Base-by-base conservation (phyloP, 2,797 vertebrate species). In the Pygocentrus nattereri region DNA sequence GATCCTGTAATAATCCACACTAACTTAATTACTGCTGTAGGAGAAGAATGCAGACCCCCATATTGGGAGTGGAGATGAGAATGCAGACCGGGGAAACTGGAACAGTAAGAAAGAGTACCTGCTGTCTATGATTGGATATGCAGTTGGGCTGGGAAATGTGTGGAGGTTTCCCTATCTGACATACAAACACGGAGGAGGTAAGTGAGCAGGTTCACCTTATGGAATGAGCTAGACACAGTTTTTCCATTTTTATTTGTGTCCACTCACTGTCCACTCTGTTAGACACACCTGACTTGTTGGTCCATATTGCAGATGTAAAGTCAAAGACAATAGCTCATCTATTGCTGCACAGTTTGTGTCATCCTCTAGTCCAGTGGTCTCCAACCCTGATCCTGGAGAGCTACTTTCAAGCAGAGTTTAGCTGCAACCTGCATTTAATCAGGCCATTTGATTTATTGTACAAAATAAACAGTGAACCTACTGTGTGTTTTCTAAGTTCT, bases 161-260 rank as follows among this genome's bases (percentile, higher is more conserved):
- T 99, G 98, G 98, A 93, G 98, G 68, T 99, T 99, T 88, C 97
- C 97, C 0, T 98, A 97, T 87, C 90, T 99, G 87, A 94, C 96
- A 41, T 99, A 97, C 90, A 96, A 95, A 90, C 96, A 99, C 0
- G 98, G 98, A 69, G 98, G 98, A 89, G 98, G 97, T 98, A 91
- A 76, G 31, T 61, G 18, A 38, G 16, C 58, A 54, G 18, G 15
- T 6, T 27, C 25, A 16, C 0, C 58, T 11, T 19, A 58, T 10
- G 18, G 7, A 11, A 23, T 19, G 19, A 16, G 49, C 49, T 52
- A 18, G 19, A 4, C 21, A 1, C 18, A 5, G 6, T 56, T n/a
- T n/a, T 56, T n/a, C 3, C n/a, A n/a, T 56, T 56, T 19, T 56
- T 19, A 21, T 21, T 23, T 1, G 44, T 7, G 44, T 12, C n/a